Evolutionary conservation across 1,140 invertebrate genomes (phyloP).

Genomic region (Cephus cinctus): DNA sequence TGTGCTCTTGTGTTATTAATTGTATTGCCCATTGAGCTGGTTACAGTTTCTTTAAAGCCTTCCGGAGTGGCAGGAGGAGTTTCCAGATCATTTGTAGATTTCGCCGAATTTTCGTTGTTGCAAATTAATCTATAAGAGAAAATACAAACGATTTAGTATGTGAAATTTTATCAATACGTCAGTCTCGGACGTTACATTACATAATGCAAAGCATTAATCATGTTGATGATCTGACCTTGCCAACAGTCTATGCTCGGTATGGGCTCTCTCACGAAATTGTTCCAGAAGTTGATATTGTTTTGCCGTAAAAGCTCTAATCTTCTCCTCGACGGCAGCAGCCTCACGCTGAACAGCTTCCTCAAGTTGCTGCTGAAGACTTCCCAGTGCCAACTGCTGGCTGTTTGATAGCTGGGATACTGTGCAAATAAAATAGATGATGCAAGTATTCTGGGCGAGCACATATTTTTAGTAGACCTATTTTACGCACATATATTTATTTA

Average conservation of each 20-base stretch:
- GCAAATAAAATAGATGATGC: conserved; percentile 15
- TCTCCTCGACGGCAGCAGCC: conserved; percentile 52
- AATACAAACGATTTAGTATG: not conserved
- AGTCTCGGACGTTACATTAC: not conserved
- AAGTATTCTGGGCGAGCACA: not conserved
- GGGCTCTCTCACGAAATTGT: conserved; percentile 51
- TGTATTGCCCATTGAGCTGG: conserved; percentile 26
- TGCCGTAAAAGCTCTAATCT: conserved; percentile 54
- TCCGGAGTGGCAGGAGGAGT: conserved; percentile 31
- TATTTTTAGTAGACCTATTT: too few species aligned
- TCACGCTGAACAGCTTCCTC: conserved; percentile 53
- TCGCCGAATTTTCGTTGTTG: conserved; percentile 27
- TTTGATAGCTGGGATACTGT: conserved; percentile 41
- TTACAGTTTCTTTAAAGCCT: conserved; percentile 26
- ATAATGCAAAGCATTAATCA: too few species aligned
- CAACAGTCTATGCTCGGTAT: conserved; percentile 54
- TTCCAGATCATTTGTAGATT: conserved; percentile 28
- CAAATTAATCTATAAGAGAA: conserved; percentile 30
- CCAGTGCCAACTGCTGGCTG: conserved; percentile 42
- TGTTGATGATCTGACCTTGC: conserved; percentile 37
- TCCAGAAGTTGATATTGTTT: conserved; percentile 57
- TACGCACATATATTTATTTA: too few species aligned
- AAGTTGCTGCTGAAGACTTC: conserved; percentile 53
- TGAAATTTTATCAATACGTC: not conserved
- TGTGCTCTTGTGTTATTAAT: conserved; percentile 14